Evolutionary conservation across 2,797 vertebrate species (phyloP).

Genomic region (Scleropages formosus): DNA sequence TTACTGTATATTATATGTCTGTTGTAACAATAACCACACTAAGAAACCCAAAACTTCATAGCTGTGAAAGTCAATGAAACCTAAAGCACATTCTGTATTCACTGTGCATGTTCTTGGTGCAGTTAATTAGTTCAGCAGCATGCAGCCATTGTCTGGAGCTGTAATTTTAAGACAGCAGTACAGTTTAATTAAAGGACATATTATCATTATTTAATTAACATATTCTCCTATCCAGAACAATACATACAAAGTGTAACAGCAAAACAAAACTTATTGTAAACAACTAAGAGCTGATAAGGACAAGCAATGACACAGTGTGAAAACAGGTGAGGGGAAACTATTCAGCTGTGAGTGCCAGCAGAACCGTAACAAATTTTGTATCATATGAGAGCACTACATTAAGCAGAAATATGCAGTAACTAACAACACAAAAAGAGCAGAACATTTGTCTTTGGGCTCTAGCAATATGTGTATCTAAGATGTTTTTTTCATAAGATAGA

Average conservation of each 20-base stretch:
- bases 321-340: too few relatives aligned
- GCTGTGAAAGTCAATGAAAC: too few relatives aligned
- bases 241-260: not conserved
- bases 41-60: too few relatives aligned
- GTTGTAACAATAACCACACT: too few relatives aligned
- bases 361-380: too few relatives aligned
- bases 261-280: not conserved
- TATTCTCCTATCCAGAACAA: not conserved
- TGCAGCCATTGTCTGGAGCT: slow-evolving; percentile 10
- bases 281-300: not conserved
- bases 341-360: too few relatives aligned
- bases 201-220: slow-evolving; percentile 7
- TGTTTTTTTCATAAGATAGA: too few relatives aligned
- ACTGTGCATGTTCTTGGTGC: slow-evolving; percentile 15
- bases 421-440: not conserved
- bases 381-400: not conserved
- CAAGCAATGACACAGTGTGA: not conserved
- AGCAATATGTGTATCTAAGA: not conserved
- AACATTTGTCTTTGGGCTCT: not conserved
- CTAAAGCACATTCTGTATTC: slow-evolving; percentile 18
- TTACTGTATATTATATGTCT: too few relatives aligned
- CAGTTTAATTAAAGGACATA: slow-evolving; percentile 8
- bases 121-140: slow-evolving; percentile 15
- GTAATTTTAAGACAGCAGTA: slow-evolving; percentile 11
- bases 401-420: not conserved